phyloP scores from a whole-genome alignment of 2,888 invertebrate genomes.

The Xestia rhomboidea region DNA sequence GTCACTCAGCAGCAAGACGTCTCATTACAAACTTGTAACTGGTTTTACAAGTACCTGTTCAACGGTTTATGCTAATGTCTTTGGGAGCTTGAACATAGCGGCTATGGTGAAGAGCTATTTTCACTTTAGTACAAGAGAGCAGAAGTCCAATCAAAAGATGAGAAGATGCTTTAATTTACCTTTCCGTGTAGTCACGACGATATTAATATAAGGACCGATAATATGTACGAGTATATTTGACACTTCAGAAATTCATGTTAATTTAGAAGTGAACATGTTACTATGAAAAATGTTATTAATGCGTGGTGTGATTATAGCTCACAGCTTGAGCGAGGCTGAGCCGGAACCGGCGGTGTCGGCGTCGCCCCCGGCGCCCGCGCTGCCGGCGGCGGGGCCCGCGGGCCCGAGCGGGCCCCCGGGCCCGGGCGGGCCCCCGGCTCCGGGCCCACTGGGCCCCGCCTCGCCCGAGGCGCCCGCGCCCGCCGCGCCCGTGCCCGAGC shows the following conservation, averaged over 20 bases:
- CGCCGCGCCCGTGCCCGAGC: constrained; percentile 71
- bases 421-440: constrained; percentile 63
- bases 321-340: constrained; percentile 72
- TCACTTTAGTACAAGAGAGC: background rate
- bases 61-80: background rate
- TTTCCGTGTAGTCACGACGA: background rate
- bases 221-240: background rate
- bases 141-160: background rate
- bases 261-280: background rate
- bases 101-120: background rate
- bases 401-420: background rate
- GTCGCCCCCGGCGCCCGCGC: constrained; percentile 57
- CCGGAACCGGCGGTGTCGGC: constrained; percentile 72
- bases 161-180: background rate
- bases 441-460: constrained; percentile 67
- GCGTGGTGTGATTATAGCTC: constrained; percentile 29
- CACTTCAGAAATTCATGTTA: background rate
- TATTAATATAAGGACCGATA: background rate
- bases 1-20: background rate
- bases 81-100: background rate
- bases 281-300: background rate
- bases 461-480: constrained; percentile 60
- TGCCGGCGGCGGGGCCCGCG: constrained; percentile 59
- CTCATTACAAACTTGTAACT: background rate
- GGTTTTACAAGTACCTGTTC: background rate